These are phyloP conservation scores for Perodicticus potto DNA, from an alignment of 2,797 vertebrate genomes.

Conservation along the genomic window DNA sequence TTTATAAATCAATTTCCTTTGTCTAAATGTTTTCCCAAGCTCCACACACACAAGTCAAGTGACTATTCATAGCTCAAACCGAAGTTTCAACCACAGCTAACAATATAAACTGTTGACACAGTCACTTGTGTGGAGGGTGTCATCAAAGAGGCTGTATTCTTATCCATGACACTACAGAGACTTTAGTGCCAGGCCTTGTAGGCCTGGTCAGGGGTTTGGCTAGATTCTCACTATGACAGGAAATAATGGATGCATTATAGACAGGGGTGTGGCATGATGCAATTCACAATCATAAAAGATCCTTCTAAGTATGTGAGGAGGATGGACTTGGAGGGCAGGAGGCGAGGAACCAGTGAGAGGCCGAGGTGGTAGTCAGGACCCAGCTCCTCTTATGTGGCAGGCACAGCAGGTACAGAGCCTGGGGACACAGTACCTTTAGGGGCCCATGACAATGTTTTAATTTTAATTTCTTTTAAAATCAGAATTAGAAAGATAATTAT, in stretches of 20 bases:
- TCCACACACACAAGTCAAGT: background rate
- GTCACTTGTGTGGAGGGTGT: background rate
- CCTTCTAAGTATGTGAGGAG: background rate
- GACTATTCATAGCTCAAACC: background rate
- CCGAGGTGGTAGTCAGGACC: background rate
- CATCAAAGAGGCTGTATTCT: background rate
- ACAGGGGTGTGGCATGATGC: background rate
- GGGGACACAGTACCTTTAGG: background rate
- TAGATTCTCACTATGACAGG: background rate
- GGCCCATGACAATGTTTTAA: background rate
- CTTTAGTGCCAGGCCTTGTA: background rate
- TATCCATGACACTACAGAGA: background rate
- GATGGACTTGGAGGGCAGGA: background rate
- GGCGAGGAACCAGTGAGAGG: background rate
- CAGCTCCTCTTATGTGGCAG: background rate
- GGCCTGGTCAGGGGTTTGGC: background rate
- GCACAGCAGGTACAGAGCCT: background rate
- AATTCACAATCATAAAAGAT: background rate
- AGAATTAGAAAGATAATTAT: background rate
- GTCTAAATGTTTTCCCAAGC: background rate
- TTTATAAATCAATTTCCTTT: background rate
- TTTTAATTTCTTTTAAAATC: conserved; percentile 35
- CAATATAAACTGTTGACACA: background rate
- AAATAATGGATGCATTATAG: background rate
- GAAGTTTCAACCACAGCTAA: background rate